Percentiles rank a stretch among this genome's conserved stretches.
These are phyloP conservation scores for Phenganax stokvisi DNA, from an alignment of 92 coral and sea anemone genomes.

Conservation along the genomic window DNA sequence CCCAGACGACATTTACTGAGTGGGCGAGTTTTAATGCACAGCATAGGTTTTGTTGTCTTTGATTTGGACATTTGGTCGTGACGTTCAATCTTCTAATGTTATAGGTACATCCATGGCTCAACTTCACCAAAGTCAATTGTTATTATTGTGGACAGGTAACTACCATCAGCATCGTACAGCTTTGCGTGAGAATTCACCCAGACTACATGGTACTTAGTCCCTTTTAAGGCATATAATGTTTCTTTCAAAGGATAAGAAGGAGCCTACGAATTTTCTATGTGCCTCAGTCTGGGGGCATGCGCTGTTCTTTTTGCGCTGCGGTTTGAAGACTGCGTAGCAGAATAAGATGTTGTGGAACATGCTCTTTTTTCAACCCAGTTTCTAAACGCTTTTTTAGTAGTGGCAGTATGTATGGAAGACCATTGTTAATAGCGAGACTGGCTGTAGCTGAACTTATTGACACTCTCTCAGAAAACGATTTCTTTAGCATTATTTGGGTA, in stretches of 20 bases:
- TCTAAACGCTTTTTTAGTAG: constrained; percentile 47
- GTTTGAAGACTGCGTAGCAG: not conserved
- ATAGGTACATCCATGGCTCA: constrained; percentile 91
- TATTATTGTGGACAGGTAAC: constrained; percentile 62
- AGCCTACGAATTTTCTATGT: not conserved
- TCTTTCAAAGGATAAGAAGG: not conserved
- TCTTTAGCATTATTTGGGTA: constrained; percentile 82
- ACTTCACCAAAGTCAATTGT: constrained; percentile 90
- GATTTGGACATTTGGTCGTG: not conserved
- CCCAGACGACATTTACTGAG: too few relatives aligned
- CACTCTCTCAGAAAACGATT: constrained; percentile 92
- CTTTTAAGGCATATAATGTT: too few relatives aligned
- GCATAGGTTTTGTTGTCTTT: too few relatives aligned
- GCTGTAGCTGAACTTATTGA: constrained; percentile 89
- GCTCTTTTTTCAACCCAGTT: not conserved
- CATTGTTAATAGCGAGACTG: constrained; percentile 87
- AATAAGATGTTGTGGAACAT: too few relatives aligned
- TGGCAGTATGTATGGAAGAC: constrained; percentile 98
- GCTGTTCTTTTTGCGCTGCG: not conserved
- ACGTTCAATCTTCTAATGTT: not conserved
- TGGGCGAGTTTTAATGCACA: too few relatives aligned
- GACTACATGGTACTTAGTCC: too few relatives aligned
- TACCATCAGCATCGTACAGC: not conserved
- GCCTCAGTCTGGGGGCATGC: not conserved
- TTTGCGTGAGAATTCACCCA: not conserved